Percentiles rank a stretch among this genome's conserved stretches.
Conservation (phyloP, 1,140 invertebrate genomes). For the Drosophila sulfurigaster region DNA sequence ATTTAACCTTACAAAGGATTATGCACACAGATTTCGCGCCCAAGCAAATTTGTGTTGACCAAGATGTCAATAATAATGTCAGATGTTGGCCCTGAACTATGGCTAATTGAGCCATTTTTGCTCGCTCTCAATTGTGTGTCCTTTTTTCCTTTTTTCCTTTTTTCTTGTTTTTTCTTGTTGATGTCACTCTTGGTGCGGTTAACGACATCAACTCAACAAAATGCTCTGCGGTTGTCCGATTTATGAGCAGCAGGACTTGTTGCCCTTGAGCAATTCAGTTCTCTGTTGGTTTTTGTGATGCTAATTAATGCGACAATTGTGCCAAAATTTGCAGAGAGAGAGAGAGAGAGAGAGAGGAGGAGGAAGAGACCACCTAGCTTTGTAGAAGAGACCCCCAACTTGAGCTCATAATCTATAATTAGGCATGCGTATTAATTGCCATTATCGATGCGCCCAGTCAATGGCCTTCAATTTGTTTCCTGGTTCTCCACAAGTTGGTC, state of each 20-base stretch:
- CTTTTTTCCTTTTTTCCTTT: neutral
- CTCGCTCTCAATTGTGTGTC: neutral
- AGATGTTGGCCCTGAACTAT: neutral
- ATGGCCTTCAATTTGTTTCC: slow-evolving; percentile 44
- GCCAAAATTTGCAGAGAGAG: slow-evolving; percentile 25
- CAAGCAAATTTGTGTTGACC: slow-evolving; percentile 1
- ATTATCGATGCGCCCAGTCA: slow-evolving; percentile 33
- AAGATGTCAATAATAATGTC: neutral
- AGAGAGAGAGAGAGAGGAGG: slow-evolving; percentile 5
- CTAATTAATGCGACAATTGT: slow-evolving; percentile 71
- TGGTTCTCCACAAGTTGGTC: neutral
- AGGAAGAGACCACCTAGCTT: slow-evolving; percentile 16
- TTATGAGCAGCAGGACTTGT: slow-evolving; percentile 20
- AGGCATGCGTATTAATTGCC: slow-evolving; percentile 56
- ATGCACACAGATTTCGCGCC: neutral
- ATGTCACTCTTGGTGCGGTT: too few species aligned
- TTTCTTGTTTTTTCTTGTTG: slow-evolving; percentile 23
- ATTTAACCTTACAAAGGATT: too few species aligned
- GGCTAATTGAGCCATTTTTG: slow-evolving; percentile 10
- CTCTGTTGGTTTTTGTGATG: slow-evolving; percentile 85
- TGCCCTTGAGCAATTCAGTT: slow-evolving; percentile 31
- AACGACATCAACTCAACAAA: slow-evolving; percentile 22
- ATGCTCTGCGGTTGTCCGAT: slow-evolving; percentile 59
- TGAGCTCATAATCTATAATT: slow-evolving; percentile 50
- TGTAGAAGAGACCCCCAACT: neutral